Evolutionary conservation across 2,888 invertebrate species (phyloP).

Genomic region (Sclerodermus sp.): DNA sequence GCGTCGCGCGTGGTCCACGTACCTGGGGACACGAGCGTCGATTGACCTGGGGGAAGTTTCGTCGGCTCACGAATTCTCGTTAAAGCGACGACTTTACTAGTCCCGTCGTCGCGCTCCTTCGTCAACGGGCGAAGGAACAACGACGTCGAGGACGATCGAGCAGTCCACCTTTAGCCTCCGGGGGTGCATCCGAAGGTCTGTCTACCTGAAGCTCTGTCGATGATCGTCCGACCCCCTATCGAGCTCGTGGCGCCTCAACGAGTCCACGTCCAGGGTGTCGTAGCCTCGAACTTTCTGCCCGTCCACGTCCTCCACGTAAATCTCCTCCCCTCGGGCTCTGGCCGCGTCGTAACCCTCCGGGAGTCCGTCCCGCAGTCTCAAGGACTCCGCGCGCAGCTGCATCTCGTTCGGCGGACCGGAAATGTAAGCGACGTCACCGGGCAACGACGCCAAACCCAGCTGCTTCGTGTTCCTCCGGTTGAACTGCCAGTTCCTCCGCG

Average conservation of each 20-base stretch:
- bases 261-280: constrained; percentile 70
- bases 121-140: too few relatives aligned
- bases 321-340: constrained; percentile 42
- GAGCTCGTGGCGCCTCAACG: constrained; percentile 74
- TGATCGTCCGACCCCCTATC: constrained; percentile 73
- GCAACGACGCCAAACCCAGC: constrained; percentile 45
- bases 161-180: constrained; percentile 27
- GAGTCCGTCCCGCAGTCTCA: constrained; percentile 30
- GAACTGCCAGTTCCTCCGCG: constrained; percentile 69
- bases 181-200: constrained; percentile 33
- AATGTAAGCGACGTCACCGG: constrained; percentile 45
- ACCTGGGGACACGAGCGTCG: constrained; percentile 20
- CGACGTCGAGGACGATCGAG: too few relatives aligned
- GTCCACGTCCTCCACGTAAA: constrained; percentile 65
- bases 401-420: constrained; percentile 25
- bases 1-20: constrained; percentile 12
- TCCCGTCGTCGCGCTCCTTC: too few relatives aligned
- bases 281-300: constrained; percentile 59
- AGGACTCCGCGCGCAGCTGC: constrained; percentile 23
- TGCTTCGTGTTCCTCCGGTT: constrained; percentile 65
- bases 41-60: too few relatives aligned
- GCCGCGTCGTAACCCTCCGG: constrained; percentile 1
- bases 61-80: too few relatives aligned
- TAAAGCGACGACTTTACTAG: too few relatives aligned
- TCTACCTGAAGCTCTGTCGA: constrained; percentile 36